Evolutionary conservation across 1,140 invertebrate genomes (phyloP), one percentile per base, ranked within the genome.

Genomic region (Coenobita brevimanus): DNA sequence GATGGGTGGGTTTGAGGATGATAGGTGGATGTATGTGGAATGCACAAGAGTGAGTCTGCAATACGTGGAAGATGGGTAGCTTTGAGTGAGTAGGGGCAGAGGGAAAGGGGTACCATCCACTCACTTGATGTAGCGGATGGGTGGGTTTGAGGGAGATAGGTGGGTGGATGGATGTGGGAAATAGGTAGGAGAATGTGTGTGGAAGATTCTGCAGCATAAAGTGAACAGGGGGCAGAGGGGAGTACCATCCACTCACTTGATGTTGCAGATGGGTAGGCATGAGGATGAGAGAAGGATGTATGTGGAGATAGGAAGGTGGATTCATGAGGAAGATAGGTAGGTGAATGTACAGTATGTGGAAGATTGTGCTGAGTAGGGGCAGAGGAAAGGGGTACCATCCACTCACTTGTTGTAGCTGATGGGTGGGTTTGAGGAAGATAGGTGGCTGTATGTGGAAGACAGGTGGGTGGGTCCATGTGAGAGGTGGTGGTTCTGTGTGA

Each of bases 301-400:
- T 57, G 54, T n/a, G n/a, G n/a, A 13, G n/a, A n/a, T 10, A n/a
- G 13, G 54, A 57, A 57, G 54, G 54, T 10, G n/a, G 54, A 57
- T 10, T 57, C 10, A n/a, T 57, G 54, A 10, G n/a, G 54, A n/a
- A n/a, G 13, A n/a, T 13, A 57, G 54, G 54, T 10, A 57, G 54
- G n/a, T 10, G 13, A n/a, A n/a, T 57, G 54, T n/a, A 57, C 10
- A n/a, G 54, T 57, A 57, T 13, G n/a, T 10, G 54, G 54, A 57
- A n/a, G n/a, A n/a, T 57, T 10, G 54, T 57, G 54, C 54, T 13
- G 54, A n/a, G 54, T 57, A 57, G n/a, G n/a, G 54, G 54, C 10
- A 57, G 54, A 57, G 54, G 54, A 57, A 57, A n/a, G 54, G 54
- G n/a, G 54, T n/a, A n/a, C n/a, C n/a, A n/a, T n/a, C n/a, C n/a